These are phyloP conservation scores for Nudaria mundana DNA, from an alignment of 2,888 invertebrate species.

Conservation along the genomic window DNA sequence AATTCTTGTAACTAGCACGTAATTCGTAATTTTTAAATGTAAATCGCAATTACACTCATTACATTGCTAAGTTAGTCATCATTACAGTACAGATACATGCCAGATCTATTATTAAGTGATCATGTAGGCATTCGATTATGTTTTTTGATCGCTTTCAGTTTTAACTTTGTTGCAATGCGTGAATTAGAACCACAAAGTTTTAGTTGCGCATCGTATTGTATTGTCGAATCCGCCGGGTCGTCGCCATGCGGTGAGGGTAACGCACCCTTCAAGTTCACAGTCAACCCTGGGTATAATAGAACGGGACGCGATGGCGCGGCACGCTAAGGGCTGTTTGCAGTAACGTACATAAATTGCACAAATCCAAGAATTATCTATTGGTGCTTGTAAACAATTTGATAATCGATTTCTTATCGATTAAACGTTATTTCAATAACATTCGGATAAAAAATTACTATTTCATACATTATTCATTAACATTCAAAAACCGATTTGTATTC, in stretches of 20 bases:
- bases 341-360: conserved; percentile 44
- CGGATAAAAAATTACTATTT: too few species aligned
- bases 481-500: too few species aligned
- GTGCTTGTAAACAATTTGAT: too few species aligned
- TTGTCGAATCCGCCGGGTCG: conserved; percentile 49
- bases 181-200: conserved; percentile 12
- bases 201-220: conserved; percentile 38
- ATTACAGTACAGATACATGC: conserved; percentile 4
- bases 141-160: conserved; percentile 19
- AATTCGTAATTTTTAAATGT: too few species aligned
- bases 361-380: too few species aligned
- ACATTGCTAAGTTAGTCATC: conserved; percentile 17
- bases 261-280: conserved; percentile 77
- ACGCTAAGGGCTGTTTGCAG: conserved; percentile 38
- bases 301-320: conserved; percentile 44
- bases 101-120: conserved; percentile 29
- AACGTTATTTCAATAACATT: too few species aligned
- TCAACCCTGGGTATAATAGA: conserved; percentile 53
- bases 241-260: conserved; percentile 59
- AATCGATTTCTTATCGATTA: too few species aligned
- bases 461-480: too few species aligned
- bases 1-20: too few species aligned
- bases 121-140: conserved; percentile 27
- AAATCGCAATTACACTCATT: conserved; percentile 30
- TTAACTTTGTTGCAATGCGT: conserved; percentile 11